Evolutionary conservation across 2,797 vertebrate species (phyloP), one percentile per base, ranked within the genome.

Genomic region (Sphenodon punctatus): DNA sequence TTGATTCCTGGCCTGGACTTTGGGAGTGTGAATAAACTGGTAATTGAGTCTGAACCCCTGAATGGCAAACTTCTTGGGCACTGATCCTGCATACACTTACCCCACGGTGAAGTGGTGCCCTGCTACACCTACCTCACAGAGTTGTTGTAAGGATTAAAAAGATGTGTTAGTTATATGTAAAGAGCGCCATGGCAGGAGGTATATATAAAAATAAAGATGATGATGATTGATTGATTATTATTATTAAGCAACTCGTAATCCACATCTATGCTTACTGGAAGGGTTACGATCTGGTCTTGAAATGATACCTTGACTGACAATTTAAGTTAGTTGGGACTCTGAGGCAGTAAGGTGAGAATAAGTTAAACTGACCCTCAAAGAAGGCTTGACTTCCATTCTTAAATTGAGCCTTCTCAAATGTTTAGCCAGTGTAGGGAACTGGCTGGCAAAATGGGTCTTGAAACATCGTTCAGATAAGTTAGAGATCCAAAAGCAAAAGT

Each of bases 401-500:
- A n/a, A n/a, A n/a, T n/a, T 82, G 69, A 87, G 65, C 55, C 70
- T 72, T 69, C 74, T 89, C 38, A 82, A 85, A 67, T 89, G 42
- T 80, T 85, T 70, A 79, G 69, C 3, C 49, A 56, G 69, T n/a
- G n/a, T 74, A 85, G 89, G 78, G 86, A 59, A 25, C 59, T 91
- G 75, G 85, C 41, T 82, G 71, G 61, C 43, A 82, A 89, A 68
- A 41, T 60, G 32, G 53, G 61, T 86, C 88, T 91, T 86, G 69
- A 90, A 88, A 82, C 68, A 87, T 10, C 46, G 92, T 56, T 86
- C 87, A 84, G 59, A 82, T 64, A 85, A 92, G 91, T 90, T 66
- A 59, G 42, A 79, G 60, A 68, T 85, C 49, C 2, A 0, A 13
- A 41, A 32, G 53, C 80, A 77, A 88, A 90, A 94, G 92, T 82